Evolutionary conservation across 1,140 invertebrate species (phyloP), one percentile per base, ranked within the genome.

Genomic region (Pseudomyrmex pallidus): DNA sequence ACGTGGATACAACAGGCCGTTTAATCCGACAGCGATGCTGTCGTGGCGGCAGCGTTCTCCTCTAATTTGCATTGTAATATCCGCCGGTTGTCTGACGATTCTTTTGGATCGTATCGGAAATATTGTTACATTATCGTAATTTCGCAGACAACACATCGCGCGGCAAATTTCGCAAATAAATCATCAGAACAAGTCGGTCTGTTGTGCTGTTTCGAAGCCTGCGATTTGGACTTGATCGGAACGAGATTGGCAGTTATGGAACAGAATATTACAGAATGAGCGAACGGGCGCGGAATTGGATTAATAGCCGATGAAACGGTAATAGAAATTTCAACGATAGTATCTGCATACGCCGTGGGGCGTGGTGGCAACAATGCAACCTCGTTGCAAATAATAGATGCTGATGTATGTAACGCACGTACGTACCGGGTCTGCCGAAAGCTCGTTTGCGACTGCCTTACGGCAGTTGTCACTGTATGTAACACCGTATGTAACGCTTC

Each of bases 261-360:
- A 48, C 44, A n/a, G 54, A 48, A 25, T 22, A 15, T 35, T 35
- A 35, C 35, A 35, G 35, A 35, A 35, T 15, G 44, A 48, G 17
- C 7, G 70, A 57, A 44, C 25, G 52, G 25, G 12, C n/a, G 74
- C 17, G 56, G 68, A 90, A 90, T 90, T 77, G 84, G 88, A 90
- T 90, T 90, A 88, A 86, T 85, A 84, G 89, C 67, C 86, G 83
- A 74, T 76, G 89, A 90, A 87, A 85, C 78, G 82, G 73, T 90
- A 88, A 90, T 87, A 85, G 89, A 87, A 90, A 90, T 90, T 90
- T 90, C 87, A 85, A 80, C 85, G 87, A 90, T 90, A 83, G 78
- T 84, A 89, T 89, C 87, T 67, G 64, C 52, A 44, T 56, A 80
- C 48, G 62, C 46, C 35, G 52, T 70, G 70, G 77, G 59, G 56